Evolutionary conservation across 23 tunicate genomes (phyloP).

Genomic region (Diplosoma virens): DNA sequence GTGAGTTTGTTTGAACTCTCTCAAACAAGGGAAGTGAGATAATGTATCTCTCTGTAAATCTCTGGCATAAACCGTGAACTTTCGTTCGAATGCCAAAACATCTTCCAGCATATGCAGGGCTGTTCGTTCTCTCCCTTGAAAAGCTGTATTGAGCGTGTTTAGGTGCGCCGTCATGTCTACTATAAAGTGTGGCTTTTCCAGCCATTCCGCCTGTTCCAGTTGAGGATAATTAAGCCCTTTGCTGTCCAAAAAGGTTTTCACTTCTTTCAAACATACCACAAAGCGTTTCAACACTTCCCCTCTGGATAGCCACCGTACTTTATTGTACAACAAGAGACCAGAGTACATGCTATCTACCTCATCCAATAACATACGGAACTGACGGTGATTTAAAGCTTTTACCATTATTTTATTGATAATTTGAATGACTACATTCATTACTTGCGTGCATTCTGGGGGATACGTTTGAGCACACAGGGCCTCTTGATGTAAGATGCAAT

Average conservation of each 20-base stretch:
- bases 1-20: conserved; percentile 18
- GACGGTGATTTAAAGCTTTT: background rate
- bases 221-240: conserved; percentile 3
- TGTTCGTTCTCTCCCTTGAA: background rate
- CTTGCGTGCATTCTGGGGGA: too few species aligned
- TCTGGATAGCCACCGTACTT: too few species aligned
- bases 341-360: conserved; percentile 18
- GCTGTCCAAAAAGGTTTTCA: too few species aligned
- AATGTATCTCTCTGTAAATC: conserved; percentile 13
- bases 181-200: background rate
- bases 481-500: too few species aligned
- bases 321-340: background rate
- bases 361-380: too few species aligned
- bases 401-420: too few species aligned
- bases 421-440: too few species aligned
- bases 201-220: too few species aligned
- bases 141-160: too few species aligned
- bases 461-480: too few species aligned
- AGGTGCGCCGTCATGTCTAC: background rate
- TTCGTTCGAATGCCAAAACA: conserved; percentile 19
- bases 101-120: conserved; percentile 10
- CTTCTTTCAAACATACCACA: too few species aligned
- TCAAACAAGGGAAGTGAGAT: conserved; percentile 15
- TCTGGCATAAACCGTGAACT: conserved; percentile 8
- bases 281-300: too few species aligned